Base-by-base conservation (phyloP, 2,888 invertebrate species). In the Helobdella robusta region DNA sequence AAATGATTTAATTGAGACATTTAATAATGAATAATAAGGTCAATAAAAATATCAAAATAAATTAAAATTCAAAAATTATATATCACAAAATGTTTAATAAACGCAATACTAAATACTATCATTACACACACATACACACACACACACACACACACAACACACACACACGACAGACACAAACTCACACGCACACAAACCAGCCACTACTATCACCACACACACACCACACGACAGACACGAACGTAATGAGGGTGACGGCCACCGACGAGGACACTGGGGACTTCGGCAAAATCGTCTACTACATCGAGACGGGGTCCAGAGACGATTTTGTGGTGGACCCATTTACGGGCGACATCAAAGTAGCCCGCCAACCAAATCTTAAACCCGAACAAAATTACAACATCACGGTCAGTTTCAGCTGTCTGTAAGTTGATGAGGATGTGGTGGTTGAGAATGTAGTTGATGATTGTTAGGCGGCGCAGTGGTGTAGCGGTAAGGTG, bases 101-200 rank as follows among this genome's bases (percentile, higher is more conserved):
- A n/a, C n/a, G n/a, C n/a, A n/a, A n/a, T n/a, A n/a, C n/a, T n/a
- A n/a, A n/a, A n/a, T n/a, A n/a, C n/a, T n/a, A n/a, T n/a, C n/a
- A n/a, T n/a, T 34, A 48, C 62, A 61, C 48, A 61, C 62, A 48
- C 32, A 61, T 48, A 61, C 48, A 61, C 62, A 48, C 32, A 61
- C 62, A 61, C 34, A 61, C 63, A 59, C 32, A 59, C 64, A 23
- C 32, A 52, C 36, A 52, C 30, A 35, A 54, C 44, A 54, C 54
- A 6, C 32, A 54, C 35, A 54, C 44, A 52, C 54, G n/a, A 35
- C 28, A 64, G 34, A 56, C 8, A 35, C 56, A 54, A 23, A 64
- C 64, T 40, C 20, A 50, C 50, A 50, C 50, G 25, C 50, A 50
- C 50, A 50, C 50, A 50, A n/a, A n/a, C n/a, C n/a, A n/a, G n/a